Conservation (phyloP, 1,140 invertebrate genomes). For the Lepidurus packardi region DNA sequence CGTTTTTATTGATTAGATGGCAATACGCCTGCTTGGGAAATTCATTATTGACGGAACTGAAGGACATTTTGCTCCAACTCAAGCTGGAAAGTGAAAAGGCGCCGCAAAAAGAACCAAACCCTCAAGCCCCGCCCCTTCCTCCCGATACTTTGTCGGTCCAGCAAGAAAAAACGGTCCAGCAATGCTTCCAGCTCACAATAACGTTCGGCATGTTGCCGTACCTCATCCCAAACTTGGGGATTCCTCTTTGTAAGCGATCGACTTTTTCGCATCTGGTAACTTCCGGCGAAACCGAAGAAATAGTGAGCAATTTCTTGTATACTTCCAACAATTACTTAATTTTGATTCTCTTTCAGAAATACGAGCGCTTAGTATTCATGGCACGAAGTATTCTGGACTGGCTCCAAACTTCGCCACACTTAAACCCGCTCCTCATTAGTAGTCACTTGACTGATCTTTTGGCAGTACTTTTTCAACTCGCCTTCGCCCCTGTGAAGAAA, state of each 20-base stretch:
- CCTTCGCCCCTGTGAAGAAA: conserved; percentile 58
- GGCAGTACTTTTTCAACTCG: conserved; percentile 61
- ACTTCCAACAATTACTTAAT: neutral
- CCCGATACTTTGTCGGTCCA: conserved; percentile 41
- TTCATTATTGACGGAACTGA: neutral
- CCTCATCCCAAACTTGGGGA: conserved; percentile 59
- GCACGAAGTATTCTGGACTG: conserved; percentile 31
- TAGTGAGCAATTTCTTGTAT: conserved; percentile 15
- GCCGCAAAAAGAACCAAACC: neutral
- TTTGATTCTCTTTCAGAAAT: conserved; percentile 30
- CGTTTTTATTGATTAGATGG: neutral
- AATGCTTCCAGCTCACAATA: conserved; percentile 53
- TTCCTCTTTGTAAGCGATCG: conserved; percentile 45
- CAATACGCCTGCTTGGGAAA: neutral
- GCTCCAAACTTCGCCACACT: conserved; percentile 31
- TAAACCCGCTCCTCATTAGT: conserved; percentile 29
- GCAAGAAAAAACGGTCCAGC: conserved; percentile 44
- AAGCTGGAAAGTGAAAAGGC: neutral
- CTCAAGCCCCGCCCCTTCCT: neutral
- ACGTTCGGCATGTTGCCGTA: conserved; percentile 59
- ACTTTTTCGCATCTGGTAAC: conserved; percentile 37
- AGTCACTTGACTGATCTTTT: conserved; percentile 51
- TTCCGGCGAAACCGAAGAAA: conserved; percentile 26
- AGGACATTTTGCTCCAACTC: neutral
- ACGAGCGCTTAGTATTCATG: conserved; percentile 31